Evolutionary conservation across 2,113 vertebrate genomes (phyloP).

Genomic region (Nesospiza acunhae): DNA sequence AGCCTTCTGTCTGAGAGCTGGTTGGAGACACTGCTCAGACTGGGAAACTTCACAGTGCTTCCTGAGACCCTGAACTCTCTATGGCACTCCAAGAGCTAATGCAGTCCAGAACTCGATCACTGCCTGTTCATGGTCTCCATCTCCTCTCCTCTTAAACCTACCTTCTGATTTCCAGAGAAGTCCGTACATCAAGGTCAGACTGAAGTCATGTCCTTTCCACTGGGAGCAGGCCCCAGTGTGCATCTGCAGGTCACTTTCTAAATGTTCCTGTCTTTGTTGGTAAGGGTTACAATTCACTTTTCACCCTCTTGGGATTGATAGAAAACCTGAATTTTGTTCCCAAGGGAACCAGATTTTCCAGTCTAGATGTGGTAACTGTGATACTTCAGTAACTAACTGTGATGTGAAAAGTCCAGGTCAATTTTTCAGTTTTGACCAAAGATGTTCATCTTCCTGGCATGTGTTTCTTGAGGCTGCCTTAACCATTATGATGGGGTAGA

Average conservation of each 20-base stretch:
- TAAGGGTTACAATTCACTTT: background rate
- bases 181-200: background rate
- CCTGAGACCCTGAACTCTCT: background rate
- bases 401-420: background rate
- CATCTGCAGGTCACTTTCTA: background rate
- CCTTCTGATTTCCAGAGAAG: background rate
- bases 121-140: background rate
- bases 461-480: background rate
- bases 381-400: background rate
- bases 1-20: background rate
- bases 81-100: background rate
- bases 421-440: background rate
- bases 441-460: background rate
- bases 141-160: background rate
- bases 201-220: background rate
- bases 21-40: background rate
- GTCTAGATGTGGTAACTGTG: background rate
- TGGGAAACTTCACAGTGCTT: background rate
- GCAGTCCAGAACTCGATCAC: background rate
- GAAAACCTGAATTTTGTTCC: background rate
- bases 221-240: background rate
- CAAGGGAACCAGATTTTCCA: background rate
- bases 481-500: background rate
- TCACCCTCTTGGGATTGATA: background rate
- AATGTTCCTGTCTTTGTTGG: background rate